Evolutionary conservation across 2,888 invertebrate genomes (phyloP).

Genomic region (Caradrina kadenii): DNA sequence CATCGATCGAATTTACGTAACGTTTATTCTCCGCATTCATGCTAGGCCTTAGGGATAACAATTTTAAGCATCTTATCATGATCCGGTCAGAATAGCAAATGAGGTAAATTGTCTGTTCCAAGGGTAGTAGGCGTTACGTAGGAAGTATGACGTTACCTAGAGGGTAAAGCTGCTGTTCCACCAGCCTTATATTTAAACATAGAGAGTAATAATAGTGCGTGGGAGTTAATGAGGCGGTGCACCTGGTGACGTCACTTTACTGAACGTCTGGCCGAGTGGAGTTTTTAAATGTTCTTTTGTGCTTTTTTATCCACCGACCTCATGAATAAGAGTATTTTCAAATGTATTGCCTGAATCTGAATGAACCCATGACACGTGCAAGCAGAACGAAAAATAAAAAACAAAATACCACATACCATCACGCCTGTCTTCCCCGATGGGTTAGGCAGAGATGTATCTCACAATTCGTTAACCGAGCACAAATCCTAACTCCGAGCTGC

Average conservation of each 20-base stretch:
- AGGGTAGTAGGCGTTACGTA: constrained; percentile 9
- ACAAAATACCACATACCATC: too few species aligned
- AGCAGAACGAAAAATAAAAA: too few species aligned
- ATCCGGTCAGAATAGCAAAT: constrained; percentile 17
- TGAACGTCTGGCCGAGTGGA: not conserved
- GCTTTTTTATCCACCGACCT: not conserved
- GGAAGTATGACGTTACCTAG: constrained; percentile 2
- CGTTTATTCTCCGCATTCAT: not conserved
- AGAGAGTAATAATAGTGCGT: constrained; percentile 10
- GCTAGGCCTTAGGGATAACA: not conserved
- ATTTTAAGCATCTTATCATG: not conserved
- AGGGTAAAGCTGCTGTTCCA: not conserved
- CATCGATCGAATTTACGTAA: not conserved
- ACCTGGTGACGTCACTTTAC: constrained; percentile 19
- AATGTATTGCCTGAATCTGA: too few species aligned
- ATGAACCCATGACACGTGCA: too few species aligned
- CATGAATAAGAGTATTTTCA: too few species aligned
- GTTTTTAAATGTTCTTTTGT: not conserved
- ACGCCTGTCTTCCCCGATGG: too few species aligned
- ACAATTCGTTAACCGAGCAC: too few species aligned
- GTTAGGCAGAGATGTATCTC: too few species aligned
- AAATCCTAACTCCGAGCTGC: too few species aligned
- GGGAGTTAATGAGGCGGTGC: constrained; percentile 14
- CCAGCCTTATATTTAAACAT: constrained; percentile 13
- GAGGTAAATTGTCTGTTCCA: constrained; percentile 8